Conservation (phyloP, 2,113 vertebrate genomes). For the Elephas maximus region DNA sequence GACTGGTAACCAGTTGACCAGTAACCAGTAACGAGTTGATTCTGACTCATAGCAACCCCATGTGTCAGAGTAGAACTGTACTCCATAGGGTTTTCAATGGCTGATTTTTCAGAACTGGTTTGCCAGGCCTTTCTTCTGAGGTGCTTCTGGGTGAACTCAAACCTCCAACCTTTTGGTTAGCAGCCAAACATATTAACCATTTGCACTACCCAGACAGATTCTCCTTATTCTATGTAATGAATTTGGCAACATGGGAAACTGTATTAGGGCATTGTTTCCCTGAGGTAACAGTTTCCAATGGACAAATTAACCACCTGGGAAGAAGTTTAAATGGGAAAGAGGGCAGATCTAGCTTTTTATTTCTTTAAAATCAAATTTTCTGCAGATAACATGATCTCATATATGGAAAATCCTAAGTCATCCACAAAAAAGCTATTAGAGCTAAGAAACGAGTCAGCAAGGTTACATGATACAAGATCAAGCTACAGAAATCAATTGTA, state of each 20-base stretch:
- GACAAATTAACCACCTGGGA: background rate
- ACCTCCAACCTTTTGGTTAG: background rate
- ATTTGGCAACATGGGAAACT: background rate
- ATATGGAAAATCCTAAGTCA: background rate
- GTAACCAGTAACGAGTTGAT: background rate
- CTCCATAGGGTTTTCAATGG: background rate
- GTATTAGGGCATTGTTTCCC: background rate
- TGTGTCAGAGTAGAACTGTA: background rate
- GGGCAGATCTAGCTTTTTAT: background rate
- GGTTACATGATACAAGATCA: background rate
- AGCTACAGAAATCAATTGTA: background rate
- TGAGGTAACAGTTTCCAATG: background rate
- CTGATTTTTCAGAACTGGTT: background rate
- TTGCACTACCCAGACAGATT: background rate
- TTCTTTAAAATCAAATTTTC: conserved; percentile 57
- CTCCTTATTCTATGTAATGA: background rate
- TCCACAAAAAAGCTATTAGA: background rate
- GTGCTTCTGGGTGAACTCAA: background rate
- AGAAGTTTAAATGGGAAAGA: background rate
- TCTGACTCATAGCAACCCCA: background rate
- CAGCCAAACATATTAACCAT: background rate
- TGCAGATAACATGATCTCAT: background rate
- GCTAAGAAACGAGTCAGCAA: background rate
- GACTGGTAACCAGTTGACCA: background rate
- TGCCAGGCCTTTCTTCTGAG: background rate